A percentile compares a stretch with the other conserved stretches of the same genome.
These are phyloP conservation scores for Coremacera marginata DNA, from an alignment of 2,888 invertebrate species.

Conservation along the genomic window DNA sequence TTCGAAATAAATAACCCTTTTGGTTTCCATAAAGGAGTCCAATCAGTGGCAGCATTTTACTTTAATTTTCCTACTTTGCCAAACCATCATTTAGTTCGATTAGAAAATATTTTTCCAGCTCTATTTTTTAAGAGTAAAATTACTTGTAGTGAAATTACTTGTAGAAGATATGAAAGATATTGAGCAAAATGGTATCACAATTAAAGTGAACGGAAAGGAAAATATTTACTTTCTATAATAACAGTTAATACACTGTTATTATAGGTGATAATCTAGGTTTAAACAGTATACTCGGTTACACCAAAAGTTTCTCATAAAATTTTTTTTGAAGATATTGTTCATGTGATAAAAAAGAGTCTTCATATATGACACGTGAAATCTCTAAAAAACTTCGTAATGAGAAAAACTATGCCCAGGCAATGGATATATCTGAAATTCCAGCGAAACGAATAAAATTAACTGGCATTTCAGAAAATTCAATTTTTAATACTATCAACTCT, in stretches of 20 bases:
- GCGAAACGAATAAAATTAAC: constrained; percentile 37
- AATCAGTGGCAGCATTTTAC: constrained; percentile 23
- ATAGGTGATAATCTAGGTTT: constrained; percentile 12
- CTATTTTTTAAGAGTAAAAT: constrained; percentile 27
- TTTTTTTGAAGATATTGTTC: constrained; percentile 14
- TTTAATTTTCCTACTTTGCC: background rate
- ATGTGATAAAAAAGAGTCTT: constrained; percentile 12
- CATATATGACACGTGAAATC: background rate
- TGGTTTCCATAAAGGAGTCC: constrained; percentile 26
- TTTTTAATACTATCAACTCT: no score
- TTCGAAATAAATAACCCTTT: background rate
- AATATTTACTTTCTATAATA: background rate
- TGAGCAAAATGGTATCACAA: background rate
- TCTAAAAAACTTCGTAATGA: background rate
- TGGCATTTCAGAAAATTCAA: constrained; percentile 32
- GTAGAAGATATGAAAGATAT: constrained; percentile 16
- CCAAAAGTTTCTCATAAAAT: constrained; percentile 11
- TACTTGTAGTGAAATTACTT: constrained; percentile 12
- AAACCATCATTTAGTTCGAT: constrained; percentile 3
- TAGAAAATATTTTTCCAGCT: background rate
- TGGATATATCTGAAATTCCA: background rate
- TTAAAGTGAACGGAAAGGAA: background rate
- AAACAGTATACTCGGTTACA: constrained; percentile 14
- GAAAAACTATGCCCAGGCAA: background rate
- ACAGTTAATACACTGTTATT: background rate